phyloP scores from a whole-genome alignment of 1,140 invertebrate genomes.

The Brachionus asplanchnoidis region DNA sequence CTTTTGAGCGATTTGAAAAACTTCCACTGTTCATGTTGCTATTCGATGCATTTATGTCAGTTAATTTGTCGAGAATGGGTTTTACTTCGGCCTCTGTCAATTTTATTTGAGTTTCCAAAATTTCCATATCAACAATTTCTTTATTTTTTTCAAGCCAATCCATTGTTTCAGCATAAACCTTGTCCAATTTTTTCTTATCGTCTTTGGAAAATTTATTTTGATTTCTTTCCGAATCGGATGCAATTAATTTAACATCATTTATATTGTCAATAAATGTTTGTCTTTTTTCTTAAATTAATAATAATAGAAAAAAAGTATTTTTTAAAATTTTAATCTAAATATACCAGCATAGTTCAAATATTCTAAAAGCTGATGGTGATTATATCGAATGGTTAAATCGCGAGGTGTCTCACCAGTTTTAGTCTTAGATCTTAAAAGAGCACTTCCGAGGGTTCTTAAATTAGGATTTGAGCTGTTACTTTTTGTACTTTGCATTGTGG shows the following conservation, averaged over 20 bases:
- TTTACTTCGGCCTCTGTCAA: not conserved
- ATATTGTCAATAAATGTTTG: constrained; percentile 9
- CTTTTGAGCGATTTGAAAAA: not conserved
- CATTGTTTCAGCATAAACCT: constrained; percentile 6
- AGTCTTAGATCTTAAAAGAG: not conserved
- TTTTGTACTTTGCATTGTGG: not conserved
- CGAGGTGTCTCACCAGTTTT: constrained; percentile 30
- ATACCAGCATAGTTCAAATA: constrained; percentile 32
- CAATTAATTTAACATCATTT: not conserved
- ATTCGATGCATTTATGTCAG: not conserved
- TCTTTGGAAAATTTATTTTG: constrained; percentile 40
- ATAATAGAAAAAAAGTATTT: not conserved
- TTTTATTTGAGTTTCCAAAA: constrained; percentile 14
- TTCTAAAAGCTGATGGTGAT: constrained; percentile 1
- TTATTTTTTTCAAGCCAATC: constrained; percentile 36
- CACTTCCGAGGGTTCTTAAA: constrained; percentile 3
- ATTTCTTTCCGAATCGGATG: constrained; percentile 22
- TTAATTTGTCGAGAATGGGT: not conserved
- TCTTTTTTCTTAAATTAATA: constrained; percentile 11
- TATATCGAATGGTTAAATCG: not conserved
- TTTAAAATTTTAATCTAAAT: not conserved
- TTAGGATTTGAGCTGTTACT: not conserved
- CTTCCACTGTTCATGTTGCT: not conserved
- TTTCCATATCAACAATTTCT: not conserved
- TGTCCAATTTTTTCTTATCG: constrained; percentile 39